Base-by-base conservation (phyloP, 2,888 invertebrate species). In the Axea sp. region DNA sequence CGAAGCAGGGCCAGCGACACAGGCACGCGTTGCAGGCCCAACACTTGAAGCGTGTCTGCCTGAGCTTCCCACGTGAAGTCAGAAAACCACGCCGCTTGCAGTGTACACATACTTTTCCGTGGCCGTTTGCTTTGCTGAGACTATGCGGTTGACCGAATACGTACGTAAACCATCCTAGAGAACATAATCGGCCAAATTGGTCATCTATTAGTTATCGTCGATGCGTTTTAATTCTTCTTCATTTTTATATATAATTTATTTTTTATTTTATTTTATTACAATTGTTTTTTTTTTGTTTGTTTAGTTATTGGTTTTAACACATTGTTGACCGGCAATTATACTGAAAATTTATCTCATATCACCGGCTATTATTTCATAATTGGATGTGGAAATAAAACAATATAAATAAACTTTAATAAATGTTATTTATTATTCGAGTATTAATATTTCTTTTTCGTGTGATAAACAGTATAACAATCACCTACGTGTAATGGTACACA, bases 31-130 rank as follows among this genome's bases (percentile, higher is more conserved):
- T 86, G 84, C 88, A 88, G 84, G 86, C 83, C 86, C 86, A 86
- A 80, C 88, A 88, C 82, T 87, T 87, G 88, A 88, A 88, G 82
- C 88, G 87, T 79, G 88, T 88, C 84, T 88, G 88, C 76, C 84
- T 84, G 81, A 87, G 85, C 73, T 86, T 86, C 80, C 88, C 88
- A 76, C 86, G 86, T 79, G 86, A 86, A 78, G 88, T 88, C 75
- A 86, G 83, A 80, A 87, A 83, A 78, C 88, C 86, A 79, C 84
- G 87, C 76, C 85, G 83, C 84, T 86, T 87, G 85, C 88, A 88
- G 85, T 86, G 87, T 81, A 87, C 84, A 84, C 88, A 88, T 82
- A 88, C 86, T 85, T 88, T 88, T 78, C 88, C 88, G 81, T 88
- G 88, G 78, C 87, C 86, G 82, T 87, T 86, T 77, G 88, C 87